Evolutionary conservation across 2,797 vertebrate species (phyloP).

Genomic region (Pangasius krempfi): DNA sequence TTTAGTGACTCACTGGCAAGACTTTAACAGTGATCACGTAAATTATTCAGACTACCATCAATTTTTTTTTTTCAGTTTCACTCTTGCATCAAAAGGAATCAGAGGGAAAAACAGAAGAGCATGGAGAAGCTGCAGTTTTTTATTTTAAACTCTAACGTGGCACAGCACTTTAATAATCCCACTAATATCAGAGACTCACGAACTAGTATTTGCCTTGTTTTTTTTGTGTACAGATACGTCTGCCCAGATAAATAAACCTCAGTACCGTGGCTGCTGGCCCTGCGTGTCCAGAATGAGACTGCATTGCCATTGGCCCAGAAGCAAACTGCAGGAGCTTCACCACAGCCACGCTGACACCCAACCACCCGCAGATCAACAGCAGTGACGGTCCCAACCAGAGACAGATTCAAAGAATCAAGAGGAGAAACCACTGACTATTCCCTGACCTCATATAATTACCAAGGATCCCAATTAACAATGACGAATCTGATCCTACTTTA

Average conservation of each 20-base stretch:
- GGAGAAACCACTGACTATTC: constrained; percentile 13
- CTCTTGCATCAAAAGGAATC: constrained; percentile 42
- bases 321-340: constrained; percentile 75
- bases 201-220: constrained; percentile 64
- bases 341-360: constrained; percentile 66
- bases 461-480: constrained; percentile 7
- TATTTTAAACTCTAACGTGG: constrained; percentile 68
- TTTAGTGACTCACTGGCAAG: constrained; percentile 19
- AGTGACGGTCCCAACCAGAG: neutral
- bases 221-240: constrained; percentile 66
- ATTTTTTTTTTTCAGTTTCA: constrained; percentile 43
- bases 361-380: constrained; percentile 47
- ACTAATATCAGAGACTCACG: constrained; percentile 72
- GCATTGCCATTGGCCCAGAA: constrained; percentile 70
- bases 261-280: constrained; percentile 67
- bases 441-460: constrained; percentile 16
- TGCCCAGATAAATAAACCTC: constrained; percentile 80
- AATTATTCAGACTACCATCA: constrained; percentile 44
- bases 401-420: constrained; percentile 5
- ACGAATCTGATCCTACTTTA: neutral
- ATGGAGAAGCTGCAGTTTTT: constrained; percentile 62
- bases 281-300: constrained; percentile 53
- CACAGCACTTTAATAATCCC: constrained; percentile 71
- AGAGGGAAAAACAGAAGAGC: constrained; percentile 28
- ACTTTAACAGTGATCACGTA: constrained; percentile 40